Evolutionary conservation across 1,140 invertebrate genomes (phyloP).

Genomic region (Lepidurus apus): DNA sequence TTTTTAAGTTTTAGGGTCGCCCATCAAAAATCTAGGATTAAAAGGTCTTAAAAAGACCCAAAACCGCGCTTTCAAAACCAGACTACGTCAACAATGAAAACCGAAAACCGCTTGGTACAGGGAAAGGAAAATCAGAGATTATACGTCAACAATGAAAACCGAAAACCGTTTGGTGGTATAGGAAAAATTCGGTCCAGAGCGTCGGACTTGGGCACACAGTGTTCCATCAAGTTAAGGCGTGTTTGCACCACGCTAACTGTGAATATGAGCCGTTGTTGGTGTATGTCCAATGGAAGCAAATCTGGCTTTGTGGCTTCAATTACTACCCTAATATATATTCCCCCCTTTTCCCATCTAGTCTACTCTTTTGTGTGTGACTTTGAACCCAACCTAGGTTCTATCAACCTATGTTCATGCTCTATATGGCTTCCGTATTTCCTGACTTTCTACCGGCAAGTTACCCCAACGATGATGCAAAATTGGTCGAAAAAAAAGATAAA

Average conservation of each 20-base stretch:
- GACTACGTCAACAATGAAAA: neutral
- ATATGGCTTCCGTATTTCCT: neutral
- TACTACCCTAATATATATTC: too few species aligned
- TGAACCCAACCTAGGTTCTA: too few species aligned
- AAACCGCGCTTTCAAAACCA: neutral
- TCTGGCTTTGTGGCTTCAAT: too few species aligned
- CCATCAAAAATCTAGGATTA: too few species aligned
- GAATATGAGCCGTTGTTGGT: neutral
- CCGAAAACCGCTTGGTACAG: neutral
- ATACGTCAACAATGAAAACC: conserved; percentile 2
- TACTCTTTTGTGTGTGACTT: too few species aligned
- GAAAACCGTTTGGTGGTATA: neutral
- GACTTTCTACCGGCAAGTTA: neutral
- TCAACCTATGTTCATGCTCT: too few species aligned
- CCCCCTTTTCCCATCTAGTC: too few species aligned
- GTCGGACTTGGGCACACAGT: neutral
- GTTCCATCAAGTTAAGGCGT: neutral
- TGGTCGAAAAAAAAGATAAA: neutral
- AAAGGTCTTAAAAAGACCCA: too few species aligned
- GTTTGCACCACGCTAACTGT: neutral
- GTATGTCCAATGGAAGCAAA: neutral
- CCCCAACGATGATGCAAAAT: neutral
- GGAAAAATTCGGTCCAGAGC: neutral
- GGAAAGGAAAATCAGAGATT: neutral
- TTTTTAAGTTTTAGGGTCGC: too few species aligned